Percentiles rank a stretch among this genome's conserved stretches.
Evolutionary conservation across 2,888 invertebrate species (phyloP).

Genomic region (Aplocera efformata): DNA sequence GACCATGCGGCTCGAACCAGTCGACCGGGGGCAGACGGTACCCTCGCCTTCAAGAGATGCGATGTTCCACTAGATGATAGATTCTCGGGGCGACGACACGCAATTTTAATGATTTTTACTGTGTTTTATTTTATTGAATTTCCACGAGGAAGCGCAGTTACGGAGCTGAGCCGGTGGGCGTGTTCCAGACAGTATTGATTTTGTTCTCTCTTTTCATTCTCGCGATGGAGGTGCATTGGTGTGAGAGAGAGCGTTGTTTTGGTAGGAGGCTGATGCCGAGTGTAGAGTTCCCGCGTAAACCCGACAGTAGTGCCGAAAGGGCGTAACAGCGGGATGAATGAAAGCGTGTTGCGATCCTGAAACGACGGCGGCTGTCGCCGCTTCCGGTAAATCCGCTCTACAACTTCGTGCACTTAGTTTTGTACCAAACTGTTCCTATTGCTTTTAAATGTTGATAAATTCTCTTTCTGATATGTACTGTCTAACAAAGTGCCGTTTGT

Average conservation of each 20-base stretch:
- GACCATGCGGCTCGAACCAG: slow-evolving; percentile 53
- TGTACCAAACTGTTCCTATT: slow-evolving; percentile 56
- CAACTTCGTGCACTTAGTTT: slow-evolving; percentile 73
- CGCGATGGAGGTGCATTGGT: slow-evolving; percentile 39
- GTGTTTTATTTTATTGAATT: slow-evolving; percentile 78
- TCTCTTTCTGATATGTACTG: slow-evolving; percentile 13
- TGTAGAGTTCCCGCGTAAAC: slow-evolving; percentile 75
- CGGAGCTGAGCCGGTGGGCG: slow-evolving; percentile 73
- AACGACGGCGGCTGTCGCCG: slow-evolving; percentile 76
- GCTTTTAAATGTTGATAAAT: slow-evolving; percentile 33
- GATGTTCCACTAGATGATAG: slow-evolving; percentile 25
- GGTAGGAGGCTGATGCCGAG: slow-evolving; percentile 63
- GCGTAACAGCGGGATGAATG: slow-evolving; percentile 74
- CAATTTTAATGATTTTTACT: slow-evolving; percentile 72
- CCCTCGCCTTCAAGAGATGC: slow-evolving; percentile 16
- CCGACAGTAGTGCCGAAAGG: slow-evolving; percentile 48
- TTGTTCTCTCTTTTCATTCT: slow-evolving; percentile 63
- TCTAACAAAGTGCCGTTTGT: neutral
- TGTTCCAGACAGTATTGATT: slow-evolving; percentile 79
- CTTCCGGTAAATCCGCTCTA: slow-evolving; percentile 78
- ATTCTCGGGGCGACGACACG: slow-evolving; percentile 48
- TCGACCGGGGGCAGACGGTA: slow-evolving; percentile 10
- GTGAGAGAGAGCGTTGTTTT: slow-evolving; percentile 52
- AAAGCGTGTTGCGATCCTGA: slow-evolving; percentile 78
- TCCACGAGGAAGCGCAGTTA: slow-evolving; percentile 77